Conservation (phyloP, 2,888 invertebrate species). For the Agrilus biguttatus region DNA sequence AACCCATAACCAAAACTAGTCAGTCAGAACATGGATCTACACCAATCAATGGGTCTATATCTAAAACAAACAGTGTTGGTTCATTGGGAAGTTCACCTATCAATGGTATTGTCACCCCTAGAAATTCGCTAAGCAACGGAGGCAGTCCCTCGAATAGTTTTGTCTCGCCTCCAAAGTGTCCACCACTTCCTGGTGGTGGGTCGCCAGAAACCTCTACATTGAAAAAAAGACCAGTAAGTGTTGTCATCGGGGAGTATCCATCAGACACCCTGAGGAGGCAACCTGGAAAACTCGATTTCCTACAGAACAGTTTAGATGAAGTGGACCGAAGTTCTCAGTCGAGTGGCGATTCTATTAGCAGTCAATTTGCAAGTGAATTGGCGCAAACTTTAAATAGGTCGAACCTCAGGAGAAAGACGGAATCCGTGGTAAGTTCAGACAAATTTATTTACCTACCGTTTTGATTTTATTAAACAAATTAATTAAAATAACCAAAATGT, state of each 20-base stretch:
- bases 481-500: no score
- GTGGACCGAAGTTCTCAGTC: slow-evolving; percentile 15
- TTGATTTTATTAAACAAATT: no score
- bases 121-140: slow-evolving; percentile 51
- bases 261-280: slow-evolving; percentile 41
- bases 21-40: slow-evolving; percentile 1
- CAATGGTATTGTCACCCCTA: slow-evolving; percentile 47
- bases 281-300: slow-evolving; percentile 59
- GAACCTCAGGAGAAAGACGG: slow-evolving; percentile 59
- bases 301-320: slow-evolving; percentile 32
- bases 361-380: slow-evolving; percentile 58
- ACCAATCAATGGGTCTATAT: slow-evolving; percentile 5
- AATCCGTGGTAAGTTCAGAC: slow-evolving; percentile 42
- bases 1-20: slow-evolving; percentile 9
- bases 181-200: slow-evolving; percentile 19
- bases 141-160: slow-evolving; percentile 17
- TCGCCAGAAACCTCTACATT: slow-evolving; percentile 31
- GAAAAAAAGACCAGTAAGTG: slow-evolving; percentile 46
- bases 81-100: slow-evolving; percentile 60
- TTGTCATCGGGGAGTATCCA: slow-evolving; percentile 57
- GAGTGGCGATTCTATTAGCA: slow-evolving; percentile 38
- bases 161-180: not conserved
- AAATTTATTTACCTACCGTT: no score
- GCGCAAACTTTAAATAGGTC: slow-evolving; percentile 62
- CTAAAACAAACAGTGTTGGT: slow-evolving; percentile 37